Evolutionary conservation across 2,113 vertebrate genomes (phyloP).

Genomic region (Clarias gariepinus): DNA sequence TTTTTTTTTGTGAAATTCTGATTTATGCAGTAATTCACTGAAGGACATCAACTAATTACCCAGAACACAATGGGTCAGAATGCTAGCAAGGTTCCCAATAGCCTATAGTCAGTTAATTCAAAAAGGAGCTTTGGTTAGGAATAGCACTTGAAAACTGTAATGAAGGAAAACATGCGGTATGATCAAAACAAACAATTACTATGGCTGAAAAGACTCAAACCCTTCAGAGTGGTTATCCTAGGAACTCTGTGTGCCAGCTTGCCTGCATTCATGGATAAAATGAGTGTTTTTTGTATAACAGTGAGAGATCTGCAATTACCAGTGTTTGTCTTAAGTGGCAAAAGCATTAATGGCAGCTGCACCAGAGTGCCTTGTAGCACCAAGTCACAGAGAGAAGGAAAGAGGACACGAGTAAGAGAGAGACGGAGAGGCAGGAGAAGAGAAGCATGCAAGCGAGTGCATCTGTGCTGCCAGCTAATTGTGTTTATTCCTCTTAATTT

Average conservation of each 20-base stretch:
- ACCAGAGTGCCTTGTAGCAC: conserved; percentile 48
- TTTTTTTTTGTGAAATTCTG: conserved; percentile 54
- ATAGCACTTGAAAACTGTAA: conserved; percentile 18
- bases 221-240: conserved; percentile 34
- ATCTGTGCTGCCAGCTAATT: conserved; percentile 69
- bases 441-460: conserved; percentile 51
- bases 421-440: conserved; percentile 52
- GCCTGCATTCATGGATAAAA: conserved; percentile 60
- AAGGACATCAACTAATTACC: neutral
- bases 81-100: no score
- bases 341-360: conserved; percentile 64
- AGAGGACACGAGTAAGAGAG: conserved; percentile 26
- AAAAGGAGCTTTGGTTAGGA: neutral
- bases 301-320: conserved; percentile 70
- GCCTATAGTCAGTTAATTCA: neutral
- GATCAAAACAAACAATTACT: conserved; percentile 47
- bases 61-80: neutral
- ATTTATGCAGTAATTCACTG: neutral
- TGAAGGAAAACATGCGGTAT: conserved; percentile 29
- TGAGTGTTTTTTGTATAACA: conserved; percentile 61
- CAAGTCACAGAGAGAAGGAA: conserved; percentile 45
- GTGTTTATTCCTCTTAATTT: conserved; percentile 79
- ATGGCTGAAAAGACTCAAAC: neutral
- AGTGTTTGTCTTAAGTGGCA: conserved; percentile 60
- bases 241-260: conserved; percentile 25